Base-by-base conservation (phyloP, 2,797 vertebrate species). In the Phalloptychus januarius region DNA sequence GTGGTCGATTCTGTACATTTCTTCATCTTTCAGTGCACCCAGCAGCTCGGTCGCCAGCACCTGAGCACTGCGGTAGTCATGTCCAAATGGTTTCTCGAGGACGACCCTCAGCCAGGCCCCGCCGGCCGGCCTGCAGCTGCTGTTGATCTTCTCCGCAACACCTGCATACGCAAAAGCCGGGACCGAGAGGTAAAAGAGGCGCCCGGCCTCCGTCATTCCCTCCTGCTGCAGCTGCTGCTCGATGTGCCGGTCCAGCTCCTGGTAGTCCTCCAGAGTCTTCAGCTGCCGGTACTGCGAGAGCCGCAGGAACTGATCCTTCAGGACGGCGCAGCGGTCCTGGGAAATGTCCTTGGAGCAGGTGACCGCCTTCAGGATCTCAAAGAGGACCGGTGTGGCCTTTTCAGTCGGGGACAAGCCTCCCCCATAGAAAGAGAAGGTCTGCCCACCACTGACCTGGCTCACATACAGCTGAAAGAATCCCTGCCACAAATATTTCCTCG, bases 1-100 rank as follows among this genome's bases (percentile, higher is more conserved):
- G 83, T 99, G 98, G 85, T 99, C 98, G 36, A 99, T 98, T 23
- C 97, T 94, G 95, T 96, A 99, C 96, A 99, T 98, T 94, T 99
- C 98, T 70, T 99, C 96, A 82, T 99, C 97, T 56, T 78, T 95
- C 83, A 99, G 96, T 42, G 95, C 96, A 77, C 58, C 90, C 0
- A 83, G 86, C 0, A 99, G 96, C 67, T 97, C 94, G 28, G 91
- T 75, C 1, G 97, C 95, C 12, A 99, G 86, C 67, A 96, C 87
- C 82, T 97, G 96, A 54, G 98, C 98, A 0, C 98, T 99, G 71
- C 38, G 70, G 75, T 95, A 92, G 91, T 99, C 96, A 0, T 97
- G 97, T 33, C 98, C 98, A 0, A 99, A 99, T n/a, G 98, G 98
- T 20, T 99, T 99, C 92, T 99, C 98, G 0, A 99, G 92, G 79